phyloP scores from a whole-genome alignment of 1,140 invertebrate species.

The Aphaenogaster floridana region DNA sequence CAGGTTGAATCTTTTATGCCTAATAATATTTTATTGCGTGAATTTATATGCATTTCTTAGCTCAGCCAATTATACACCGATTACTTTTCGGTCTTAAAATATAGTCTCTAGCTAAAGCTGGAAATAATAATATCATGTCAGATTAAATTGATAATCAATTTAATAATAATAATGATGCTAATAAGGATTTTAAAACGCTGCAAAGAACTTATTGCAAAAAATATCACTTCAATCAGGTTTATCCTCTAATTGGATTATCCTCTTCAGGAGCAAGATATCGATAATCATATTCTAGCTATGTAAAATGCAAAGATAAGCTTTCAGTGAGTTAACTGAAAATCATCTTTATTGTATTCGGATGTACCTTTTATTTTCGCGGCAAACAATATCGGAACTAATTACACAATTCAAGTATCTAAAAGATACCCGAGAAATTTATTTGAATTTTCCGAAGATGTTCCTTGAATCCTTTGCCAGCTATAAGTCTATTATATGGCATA shows the following conservation, averaged over 20 bases:
- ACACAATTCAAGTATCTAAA: neutral
- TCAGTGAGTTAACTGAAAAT: neutral
- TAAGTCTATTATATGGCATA: neutral
- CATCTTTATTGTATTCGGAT: neutral
- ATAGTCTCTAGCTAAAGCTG: no score
- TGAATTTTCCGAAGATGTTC: neutral
- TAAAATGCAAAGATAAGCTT: neutral
- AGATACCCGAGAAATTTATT: neutral
- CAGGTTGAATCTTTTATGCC: no score
- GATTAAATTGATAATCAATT: no score
- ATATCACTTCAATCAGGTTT: no score
- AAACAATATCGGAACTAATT: neutral
- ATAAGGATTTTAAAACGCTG: no score
- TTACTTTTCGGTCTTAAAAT: no score
- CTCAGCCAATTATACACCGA: no score
- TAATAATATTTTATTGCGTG: no score
- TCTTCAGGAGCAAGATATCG: neutral
- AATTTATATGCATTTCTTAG: no score
- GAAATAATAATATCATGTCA: no score
- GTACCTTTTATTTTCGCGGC: neutral
- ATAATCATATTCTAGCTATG: neutral
- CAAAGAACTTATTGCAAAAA: no score
- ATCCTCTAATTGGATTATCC: neutral
- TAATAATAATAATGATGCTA: no score
- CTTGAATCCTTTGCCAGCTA: neutral